Evolutionary conservation across 2,797 vertebrate genomes (phyloP), one percentile per base, ranked within the genome.

Genomic region (Diglossa cyanea): DNA sequence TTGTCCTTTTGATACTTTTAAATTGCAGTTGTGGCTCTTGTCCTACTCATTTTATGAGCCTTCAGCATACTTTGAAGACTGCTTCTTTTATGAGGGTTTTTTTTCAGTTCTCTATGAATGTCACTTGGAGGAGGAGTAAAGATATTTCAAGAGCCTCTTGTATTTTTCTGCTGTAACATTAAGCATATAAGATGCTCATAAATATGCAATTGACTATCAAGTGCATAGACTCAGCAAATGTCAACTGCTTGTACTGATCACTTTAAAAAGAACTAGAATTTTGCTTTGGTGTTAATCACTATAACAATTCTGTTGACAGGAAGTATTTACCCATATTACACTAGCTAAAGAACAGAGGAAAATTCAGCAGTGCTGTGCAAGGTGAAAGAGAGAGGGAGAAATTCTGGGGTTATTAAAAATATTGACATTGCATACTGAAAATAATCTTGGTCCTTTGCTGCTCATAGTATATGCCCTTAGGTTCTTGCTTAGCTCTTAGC

Each of bases 221-320:
- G 79, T 85, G 24, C 67, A 85, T 13, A 87, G 77, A 83, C 30
- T 90, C 44, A 89, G 77, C 58, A 92, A 96, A 94, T 95, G 88
- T 92, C 91, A 96, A 31, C 50, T 0, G 3, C 71, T 93, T 79
- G 33, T 40, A 85, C 62, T 47, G 42, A 90, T 88, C 80, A 54
- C 50, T 94, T 95, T 82, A 71, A 87, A 92, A 88, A 94, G 17
- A 90, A 16, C 31, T 86, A 61, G 66, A 90, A 90, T 88, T 88
- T 70, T 92, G 24, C 57, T 7, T 75, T 89, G 61, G 17, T 53
- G 70, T 89, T 95, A 94, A 96, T 88, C 51, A 91, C 6, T 39
- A 9, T 28, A 93, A 72, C 31, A 83, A 72, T 83, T 82, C 57
- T 92, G 47, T 89, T 87, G 86, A 63, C 37, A 74, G 68, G 66